phyloP scores from a whole-genome alignment of 2,113 vertebrate species.

The Scomber japonicus region DNA sequence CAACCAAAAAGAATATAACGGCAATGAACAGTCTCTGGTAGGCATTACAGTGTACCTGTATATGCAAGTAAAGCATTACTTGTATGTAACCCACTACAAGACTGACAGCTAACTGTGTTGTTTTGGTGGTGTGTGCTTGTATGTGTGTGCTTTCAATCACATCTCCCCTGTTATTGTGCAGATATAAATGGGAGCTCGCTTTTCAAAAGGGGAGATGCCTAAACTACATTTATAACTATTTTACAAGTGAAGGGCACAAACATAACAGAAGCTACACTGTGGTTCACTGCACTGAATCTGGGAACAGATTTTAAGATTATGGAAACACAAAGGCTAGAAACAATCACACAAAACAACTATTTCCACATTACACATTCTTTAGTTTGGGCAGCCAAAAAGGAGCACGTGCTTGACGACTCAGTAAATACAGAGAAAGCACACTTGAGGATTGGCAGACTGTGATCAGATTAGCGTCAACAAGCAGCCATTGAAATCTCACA shows the following conservation, averaged over 20 bases:
- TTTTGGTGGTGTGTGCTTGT: slow-evolving; percentile 4
- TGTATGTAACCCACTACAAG: slow-evolving; percentile 2
- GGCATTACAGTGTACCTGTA: slow-evolving; percentile 17
- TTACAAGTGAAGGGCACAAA: too few relatives aligned
- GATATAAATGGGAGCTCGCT: background rate
- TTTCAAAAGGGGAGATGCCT: background rate
- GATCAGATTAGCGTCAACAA: background rate
- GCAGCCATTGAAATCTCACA: background rate
- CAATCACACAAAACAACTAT: too few relatives aligned
- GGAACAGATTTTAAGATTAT: too few relatives aligned
- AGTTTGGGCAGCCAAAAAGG: background rate
- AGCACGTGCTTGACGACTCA: too few relatives aligned
- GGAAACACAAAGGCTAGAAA: too few relatives aligned
- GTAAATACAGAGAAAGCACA: background rate
- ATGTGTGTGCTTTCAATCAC: background rate
- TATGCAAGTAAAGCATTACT: slow-evolving; percentile 16
- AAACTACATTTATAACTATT: background rate
- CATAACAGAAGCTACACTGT: too few relatives aligned
- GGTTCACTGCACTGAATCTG: too few relatives aligned
- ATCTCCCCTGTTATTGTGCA: background rate
- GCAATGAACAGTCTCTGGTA: background rate
- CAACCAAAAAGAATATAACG: background rate
- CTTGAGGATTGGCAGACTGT: background rate
- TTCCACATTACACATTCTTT: background rate
- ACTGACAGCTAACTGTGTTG: background rate